phyloP scores from a whole-genome alignment of 1,140 invertebrate genomes.

The Diorhabda sublineata region DNA sequence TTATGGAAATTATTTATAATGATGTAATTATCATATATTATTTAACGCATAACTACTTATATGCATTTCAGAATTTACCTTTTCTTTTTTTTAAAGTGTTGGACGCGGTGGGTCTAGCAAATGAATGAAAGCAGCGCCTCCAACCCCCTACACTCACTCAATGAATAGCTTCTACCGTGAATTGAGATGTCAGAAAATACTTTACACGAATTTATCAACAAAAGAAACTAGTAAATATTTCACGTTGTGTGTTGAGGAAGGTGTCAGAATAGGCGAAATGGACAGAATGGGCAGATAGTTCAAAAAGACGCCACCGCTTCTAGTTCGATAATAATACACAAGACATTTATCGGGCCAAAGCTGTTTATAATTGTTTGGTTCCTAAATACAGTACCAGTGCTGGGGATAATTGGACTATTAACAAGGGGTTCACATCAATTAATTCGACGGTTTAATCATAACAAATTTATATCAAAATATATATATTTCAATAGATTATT shows the following conservation, averaged over 20 bases:
- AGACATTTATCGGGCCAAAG: conserved; percentile 23
- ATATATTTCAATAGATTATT: too few relatives aligned
- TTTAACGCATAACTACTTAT: too few relatives aligned
- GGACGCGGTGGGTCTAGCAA: conserved; percentile 17
- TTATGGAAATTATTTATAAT: too few relatives aligned
- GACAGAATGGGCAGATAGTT: conserved; percentile 15
- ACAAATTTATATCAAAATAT: too few relatives aligned
- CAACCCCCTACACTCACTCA: conserved; percentile 25
- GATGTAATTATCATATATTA: too few relatives aligned
- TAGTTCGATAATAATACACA: conserved; percentile 18
- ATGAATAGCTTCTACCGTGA: conserved; percentile 23
- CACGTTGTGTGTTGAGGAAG: conserved; percentile 16
- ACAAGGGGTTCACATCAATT: too few relatives aligned
- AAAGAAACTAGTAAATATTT: conserved; percentile 29
- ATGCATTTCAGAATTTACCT: too few relatives aligned
- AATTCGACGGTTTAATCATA: too few relatives aligned
- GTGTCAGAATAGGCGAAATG: background rate
- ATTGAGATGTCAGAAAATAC: conserved; percentile 30
- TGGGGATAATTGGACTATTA: too few relatives aligned
- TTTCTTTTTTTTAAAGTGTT: conserved; percentile 4
- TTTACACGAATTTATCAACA: conserved; percentile 24
- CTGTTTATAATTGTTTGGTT: conserved; percentile 23
- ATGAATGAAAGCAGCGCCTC: conserved; percentile 21
- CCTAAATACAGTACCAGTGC: too few relatives aligned
- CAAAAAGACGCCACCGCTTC: conserved; percentile 25